Conservation (phyloP, 2,888 invertebrate genomes). For the Xestobium rufovillosum region DNA sequence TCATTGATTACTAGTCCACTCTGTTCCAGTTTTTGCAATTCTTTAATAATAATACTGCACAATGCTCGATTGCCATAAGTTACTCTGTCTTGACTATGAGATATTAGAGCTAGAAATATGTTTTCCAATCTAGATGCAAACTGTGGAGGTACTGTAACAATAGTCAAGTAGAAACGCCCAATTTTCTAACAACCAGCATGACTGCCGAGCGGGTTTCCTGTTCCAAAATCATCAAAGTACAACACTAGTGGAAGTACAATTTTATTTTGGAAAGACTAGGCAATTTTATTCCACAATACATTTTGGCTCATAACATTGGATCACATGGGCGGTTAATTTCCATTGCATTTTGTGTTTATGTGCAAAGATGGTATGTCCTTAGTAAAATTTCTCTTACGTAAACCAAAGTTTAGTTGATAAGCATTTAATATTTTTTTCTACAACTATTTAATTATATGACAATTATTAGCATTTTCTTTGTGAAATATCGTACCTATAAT, state of each 20-base stretch:
- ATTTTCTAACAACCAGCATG: conserved; percentile 24
- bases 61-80: conserved; percentile 18
- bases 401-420: too few relatives aligned
- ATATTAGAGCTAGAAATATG: conserved; percentile 20
- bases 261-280: too few relatives aligned
- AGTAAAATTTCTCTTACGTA: too few relatives aligned
- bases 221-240: conserved; percentile 25
- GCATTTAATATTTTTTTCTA: too few relatives aligned
- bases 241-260: conserved; percentile 19
- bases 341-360: too few relatives aligned
- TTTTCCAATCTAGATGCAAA: conserved; percentile 20
- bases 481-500: too few relatives aligned
- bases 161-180: conserved; percentile 22
- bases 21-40: conserved; percentile 17
- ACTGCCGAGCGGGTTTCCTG: conserved; percentile 24
- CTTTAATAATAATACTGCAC: conserved; percentile 19
- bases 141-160: conserved; percentile 20
- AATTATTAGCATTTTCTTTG: too few relatives aligned
- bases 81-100: conserved; percentile 19
- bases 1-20: conserved; percentile 16
- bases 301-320: too few relatives aligned
- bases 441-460: too few relatives aligned
- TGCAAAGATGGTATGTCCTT: too few relatives aligned
- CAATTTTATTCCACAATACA: too few relatives aligned
- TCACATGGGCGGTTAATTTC: too few relatives aligned